Percentiles rank a stretch among this genome's conserved stretches.
phyloP scores from a whole-genome alignment of 2,888 invertebrate genomes.

The Xestia sexstrigata region DNA sequence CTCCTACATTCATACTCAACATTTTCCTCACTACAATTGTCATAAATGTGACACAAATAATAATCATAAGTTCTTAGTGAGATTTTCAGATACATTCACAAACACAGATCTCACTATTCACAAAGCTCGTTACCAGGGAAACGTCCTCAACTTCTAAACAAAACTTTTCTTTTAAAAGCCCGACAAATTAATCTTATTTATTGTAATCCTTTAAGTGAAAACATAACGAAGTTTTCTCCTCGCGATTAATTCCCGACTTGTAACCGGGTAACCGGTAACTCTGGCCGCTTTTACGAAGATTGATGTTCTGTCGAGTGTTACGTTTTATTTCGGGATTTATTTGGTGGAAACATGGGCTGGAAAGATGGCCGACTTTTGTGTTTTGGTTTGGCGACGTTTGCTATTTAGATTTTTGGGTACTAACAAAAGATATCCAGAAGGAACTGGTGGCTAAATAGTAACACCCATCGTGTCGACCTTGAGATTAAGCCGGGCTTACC shows the following conservation, averaged over 20 bases:
- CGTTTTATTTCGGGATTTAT: constrained; percentile 48
- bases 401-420: constrained; percentile 2
- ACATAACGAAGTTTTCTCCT: constrained; percentile 56
- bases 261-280: constrained; percentile 40
- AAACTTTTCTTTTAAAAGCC: constrained; percentile 24
- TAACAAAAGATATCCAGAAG: too few species aligned
- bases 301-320: constrained; percentile 46
- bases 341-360: background rate
- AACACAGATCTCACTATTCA: background rate
- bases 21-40: too few species aligned
- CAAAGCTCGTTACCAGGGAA: background rate
- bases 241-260: constrained; percentile 60
- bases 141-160: background rate
- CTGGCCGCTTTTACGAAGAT: constrained; percentile 50
- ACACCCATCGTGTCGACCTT: too few species aligned
- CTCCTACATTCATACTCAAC: too few species aligned
- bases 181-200: constrained; percentile 55
- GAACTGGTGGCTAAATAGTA: too few species aligned
- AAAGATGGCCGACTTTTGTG: constrained; percentile 1
- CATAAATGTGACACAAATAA: too few species aligned
- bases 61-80: background rate
- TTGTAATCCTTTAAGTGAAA: constrained; percentile 54
- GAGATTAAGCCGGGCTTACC: too few species aligned
- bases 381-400: constrained; percentile 8
- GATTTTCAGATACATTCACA: background rate